phyloP scores from a whole-genome alignment of 2,888 invertebrate genomes.

The Halictus quadricinctus region DNA sequence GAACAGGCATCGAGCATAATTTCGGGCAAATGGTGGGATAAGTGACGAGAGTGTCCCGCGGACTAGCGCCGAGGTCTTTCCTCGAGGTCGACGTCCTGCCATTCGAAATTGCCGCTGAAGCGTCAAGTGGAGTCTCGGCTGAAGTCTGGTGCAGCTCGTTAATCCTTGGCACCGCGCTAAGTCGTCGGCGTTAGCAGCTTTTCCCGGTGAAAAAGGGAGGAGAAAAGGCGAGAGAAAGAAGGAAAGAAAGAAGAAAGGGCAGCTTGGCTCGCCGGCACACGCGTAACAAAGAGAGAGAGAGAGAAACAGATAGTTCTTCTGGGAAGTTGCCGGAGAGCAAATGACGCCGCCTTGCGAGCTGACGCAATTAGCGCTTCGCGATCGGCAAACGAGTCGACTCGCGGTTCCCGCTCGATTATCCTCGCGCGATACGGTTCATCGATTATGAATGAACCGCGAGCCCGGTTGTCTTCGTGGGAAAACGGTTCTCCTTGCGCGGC shows the following conservation, averaged over 20 bases:
- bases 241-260: not conserved
- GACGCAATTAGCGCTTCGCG: slow-evolving; percentile 57
- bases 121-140: not conserved
- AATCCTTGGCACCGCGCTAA: slow-evolving; percentile 57
- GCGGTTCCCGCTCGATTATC: slow-evolving; percentile 56
- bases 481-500: not conserved
- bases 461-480: slow-evolving; percentile 56
- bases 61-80: slow-evolving; percentile 8
- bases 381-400: slow-evolving; percentile 57
- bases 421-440: slow-evolving; percentile 50
- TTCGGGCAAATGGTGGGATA: slow-evolving; percentile 50
- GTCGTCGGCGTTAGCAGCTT: slow-evolving; percentile 50
- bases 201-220: not conserved
- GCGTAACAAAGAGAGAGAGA: not conserved
- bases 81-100: slow-evolving; percentile 62
- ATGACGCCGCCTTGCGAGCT: slow-evolving; percentile 33
- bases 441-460: slow-evolving; percentile 45
- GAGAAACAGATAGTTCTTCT: not conserved
- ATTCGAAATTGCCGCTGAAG: slow-evolving; percentile 53
- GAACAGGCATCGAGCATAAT: slow-evolving; percentile 43
- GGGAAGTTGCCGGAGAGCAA: slow-evolving; percentile 29
- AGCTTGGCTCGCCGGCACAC: not conserved
- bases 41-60: slow-evolving; percentile 46
- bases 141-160: slow-evolving; percentile 54
- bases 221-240: not conserved